A percentile compares a stretch with the other conserved stretches of the same genome.
These are phyloP conservation scores for Darevskia nairensis DNA, from an alignment of 2,797 vertebrate species.

Conservation along the genomic window DNA sequence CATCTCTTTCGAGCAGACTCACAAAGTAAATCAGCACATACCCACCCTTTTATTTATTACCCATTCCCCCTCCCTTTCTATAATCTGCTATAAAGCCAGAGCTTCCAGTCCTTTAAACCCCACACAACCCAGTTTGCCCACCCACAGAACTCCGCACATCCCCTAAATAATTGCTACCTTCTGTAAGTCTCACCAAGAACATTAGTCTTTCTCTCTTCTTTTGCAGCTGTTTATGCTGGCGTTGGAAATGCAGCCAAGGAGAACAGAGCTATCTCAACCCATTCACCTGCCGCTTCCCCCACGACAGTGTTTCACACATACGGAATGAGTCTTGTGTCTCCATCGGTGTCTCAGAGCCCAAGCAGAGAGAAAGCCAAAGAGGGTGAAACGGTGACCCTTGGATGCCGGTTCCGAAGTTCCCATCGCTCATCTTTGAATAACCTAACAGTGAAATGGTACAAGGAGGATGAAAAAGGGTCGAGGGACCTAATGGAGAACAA, in stretches of 20 bases:
- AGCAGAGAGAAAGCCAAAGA: conserved; percentile 74
- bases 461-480: conserved; percentile 66
- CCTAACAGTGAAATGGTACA: conserved; percentile 72
- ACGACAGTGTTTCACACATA: neutral
- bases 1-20: neutral
- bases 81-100: no score
- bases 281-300: neutral
- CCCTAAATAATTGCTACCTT: neutral
- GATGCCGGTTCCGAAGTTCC: conserved; percentile 58
- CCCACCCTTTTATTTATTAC: neutral
- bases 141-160: fast-evolving
- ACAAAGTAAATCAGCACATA: neutral
- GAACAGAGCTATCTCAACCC: neutral
- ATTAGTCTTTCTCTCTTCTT: conserved; percentile 49
- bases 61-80: neutral
- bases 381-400: conserved; percentile 72
- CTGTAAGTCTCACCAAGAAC: neutral
- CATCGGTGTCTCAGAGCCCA: conserved; percentile 68
- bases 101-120: no score
- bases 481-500: conserved; percentile 64
- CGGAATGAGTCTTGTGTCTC: conserved; percentile 22
- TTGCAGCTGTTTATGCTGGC: conserved; percentile 46
- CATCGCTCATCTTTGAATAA: neutral
- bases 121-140: neutral
- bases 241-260: conserved; percentile 21